A percentile compares a stretch with the other conserved stretches of the same genome.
These are phyloP conservation scores for Tigriopus japonicus DNA, from an alignment of 1,140 invertebrate species.

Conservation along the genomic window DNA sequence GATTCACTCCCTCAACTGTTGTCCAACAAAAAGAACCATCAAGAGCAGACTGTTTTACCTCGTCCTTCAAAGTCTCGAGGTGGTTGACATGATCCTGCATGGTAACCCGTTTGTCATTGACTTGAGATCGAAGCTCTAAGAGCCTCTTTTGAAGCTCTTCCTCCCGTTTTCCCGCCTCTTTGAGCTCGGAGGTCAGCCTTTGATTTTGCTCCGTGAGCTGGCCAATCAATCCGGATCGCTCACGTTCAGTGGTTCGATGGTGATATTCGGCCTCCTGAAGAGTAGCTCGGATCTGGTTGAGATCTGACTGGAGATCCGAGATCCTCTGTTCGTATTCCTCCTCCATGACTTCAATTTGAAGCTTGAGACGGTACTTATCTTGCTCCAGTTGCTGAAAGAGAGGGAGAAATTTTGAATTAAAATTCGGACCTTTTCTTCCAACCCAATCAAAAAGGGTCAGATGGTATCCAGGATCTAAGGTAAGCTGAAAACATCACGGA, in stretches of 20 bases:
- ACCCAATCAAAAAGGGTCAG: too few relatives aligned
- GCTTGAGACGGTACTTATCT: constrained; percentile 7
- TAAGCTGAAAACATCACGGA: too few relatives aligned
- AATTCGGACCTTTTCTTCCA: too few relatives aligned
- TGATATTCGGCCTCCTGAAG: not conserved
- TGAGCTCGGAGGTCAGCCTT: constrained; percentile 58
- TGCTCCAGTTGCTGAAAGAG: constrained; percentile 11
- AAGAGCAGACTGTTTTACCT: constrained; percentile 34
- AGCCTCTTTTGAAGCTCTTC: constrained; percentile 56
- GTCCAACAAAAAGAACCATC: too few relatives aligned
- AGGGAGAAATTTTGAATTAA: too few relatives aligned
- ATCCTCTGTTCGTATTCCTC: constrained; percentile 9
- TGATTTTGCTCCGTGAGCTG: constrained; percentile 79
- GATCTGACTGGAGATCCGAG: constrained; percentile 7
- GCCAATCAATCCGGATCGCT: constrained; percentile 51
- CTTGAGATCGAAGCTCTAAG: constrained; percentile 59
- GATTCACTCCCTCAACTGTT: too few relatives aligned
- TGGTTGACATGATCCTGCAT: constrained; percentile 69
- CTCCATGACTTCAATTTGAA: constrained; percentile 7
- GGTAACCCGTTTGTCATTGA: constrained; percentile 51
- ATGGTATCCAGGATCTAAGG: too few relatives aligned
- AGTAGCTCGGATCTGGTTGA: not conserved
- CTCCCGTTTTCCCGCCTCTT: constrained; percentile 48
- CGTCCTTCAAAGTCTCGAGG: constrained; percentile 63
- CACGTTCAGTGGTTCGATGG: constrained; percentile 49